Conservation (phyloP, 2,797 vertebrate genomes). For the Sternarchorhynchus goeldii region DNA sequence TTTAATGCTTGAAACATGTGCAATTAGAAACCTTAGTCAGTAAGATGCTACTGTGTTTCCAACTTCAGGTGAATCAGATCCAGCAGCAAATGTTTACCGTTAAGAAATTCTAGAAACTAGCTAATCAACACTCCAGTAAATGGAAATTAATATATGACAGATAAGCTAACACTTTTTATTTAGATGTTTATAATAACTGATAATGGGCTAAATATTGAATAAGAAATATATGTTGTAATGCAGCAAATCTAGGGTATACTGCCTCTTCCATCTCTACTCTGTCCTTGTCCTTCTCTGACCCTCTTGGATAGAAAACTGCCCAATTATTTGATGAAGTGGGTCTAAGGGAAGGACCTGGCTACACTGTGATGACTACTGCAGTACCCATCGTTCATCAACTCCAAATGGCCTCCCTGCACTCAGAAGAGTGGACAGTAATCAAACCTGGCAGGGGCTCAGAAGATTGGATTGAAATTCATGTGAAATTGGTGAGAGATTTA, state of each 20-base stretch:
- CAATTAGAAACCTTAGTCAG: conserved; percentile 5
- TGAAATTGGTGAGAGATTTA: not conserved
- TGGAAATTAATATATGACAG: not conserved
- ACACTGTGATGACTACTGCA: conserved; percentile 7
- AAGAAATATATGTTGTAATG: not conserved
- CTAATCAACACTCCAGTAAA: not conserved
- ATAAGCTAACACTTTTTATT: too few relatives aligned
- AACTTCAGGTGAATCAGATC: conserved; percentile 7
- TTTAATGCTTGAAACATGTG: not conserved
- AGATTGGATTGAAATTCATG: not conserved
- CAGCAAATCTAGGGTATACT: not conserved
- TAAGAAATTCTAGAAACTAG: not conserved
- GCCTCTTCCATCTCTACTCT: not conserved
- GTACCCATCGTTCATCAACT: conserved; percentile 13
- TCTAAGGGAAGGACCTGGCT: not conserved
- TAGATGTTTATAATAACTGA: too few relatives aligned
- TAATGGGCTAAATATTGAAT: not conserved
- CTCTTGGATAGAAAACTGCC: conserved; percentile 16
- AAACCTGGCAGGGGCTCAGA: not conserved
- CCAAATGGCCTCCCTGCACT: not conserved
- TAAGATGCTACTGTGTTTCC: not conserved
- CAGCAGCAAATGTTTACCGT: not conserved
- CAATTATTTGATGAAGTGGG: conserved; percentile 25
- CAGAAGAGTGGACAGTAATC: conserved; percentile 5
- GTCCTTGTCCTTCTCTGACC: conserved; percentile 26